These are phyloP conservation scores for Vultur gryphus DNA, from an alignment of 2,797 vertebrate species.

Conservation along the genomic window DNA sequence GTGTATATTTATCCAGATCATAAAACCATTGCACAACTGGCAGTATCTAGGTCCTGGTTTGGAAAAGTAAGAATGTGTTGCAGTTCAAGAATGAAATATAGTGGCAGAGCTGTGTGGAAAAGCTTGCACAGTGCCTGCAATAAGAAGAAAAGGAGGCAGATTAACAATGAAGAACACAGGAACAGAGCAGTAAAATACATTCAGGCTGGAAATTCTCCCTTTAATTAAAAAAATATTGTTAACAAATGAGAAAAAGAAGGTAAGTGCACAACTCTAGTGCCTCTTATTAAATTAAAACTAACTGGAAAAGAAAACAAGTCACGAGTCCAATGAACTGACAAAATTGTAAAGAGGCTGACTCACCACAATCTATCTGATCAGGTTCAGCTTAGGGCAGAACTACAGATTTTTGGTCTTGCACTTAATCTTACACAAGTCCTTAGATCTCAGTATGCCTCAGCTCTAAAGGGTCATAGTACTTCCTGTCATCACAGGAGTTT, in stretches of 20 bases:
- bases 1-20: constrained; percentile 17
- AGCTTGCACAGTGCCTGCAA: constrained; percentile 48
- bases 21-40: constrained; percentile 16
- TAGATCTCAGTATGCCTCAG: neutral
- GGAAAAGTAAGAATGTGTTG: constrained; percentile 17
- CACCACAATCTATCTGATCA: neutral
- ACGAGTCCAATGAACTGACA: neutral
- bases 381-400: neutral
- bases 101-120: constrained; percentile 55
- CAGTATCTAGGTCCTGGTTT: constrained; percentile 26
- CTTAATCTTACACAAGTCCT: neutral
- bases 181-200: neutral
- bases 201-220: neutral
- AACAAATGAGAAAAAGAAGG: neutral
- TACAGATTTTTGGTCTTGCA: neutral
- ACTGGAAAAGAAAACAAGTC: neutral
- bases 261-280: neutral
- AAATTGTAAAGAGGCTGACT: neutral
- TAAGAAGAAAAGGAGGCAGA: constrained; percentile 54
- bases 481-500: neutral
- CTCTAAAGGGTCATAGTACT: neutral
- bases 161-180: constrained; percentile 5
- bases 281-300: neutral
- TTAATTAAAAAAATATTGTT: neutral
- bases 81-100: constrained; percentile 49